Base-by-base conservation (phyloP, 2,888 invertebrate species). In the Drosophila mulleri region DNA sequence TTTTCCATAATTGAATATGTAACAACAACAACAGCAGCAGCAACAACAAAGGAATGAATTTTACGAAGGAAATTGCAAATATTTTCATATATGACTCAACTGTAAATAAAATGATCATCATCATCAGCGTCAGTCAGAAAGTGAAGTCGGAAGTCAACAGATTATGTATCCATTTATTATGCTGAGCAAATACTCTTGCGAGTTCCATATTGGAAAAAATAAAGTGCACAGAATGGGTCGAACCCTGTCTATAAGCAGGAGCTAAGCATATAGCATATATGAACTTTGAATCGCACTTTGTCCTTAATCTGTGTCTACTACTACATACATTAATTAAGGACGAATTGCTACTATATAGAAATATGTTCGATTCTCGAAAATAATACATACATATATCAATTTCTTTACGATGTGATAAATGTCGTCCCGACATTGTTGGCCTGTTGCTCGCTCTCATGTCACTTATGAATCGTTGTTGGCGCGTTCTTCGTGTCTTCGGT, bases 401-500 rank as follows among this genome's bases (percentile, higher is more conserved):
- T 29, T 50, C 18, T 5, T 18, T 14, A 18, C 8, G 14, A 14
- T 18, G 50, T 50, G 41, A 41, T 12, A 54, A 41, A 41, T 41
- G n/a, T 12, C n/a, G 26, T 16, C 3, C 16, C 16, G 8, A 7
- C 11, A 29, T 41, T 23, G n/a, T 16, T 57, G 23, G 35, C 57
- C 23, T 23, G 60, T 29, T 57, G 53, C 16, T 32, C 42, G 29
- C 16, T 52, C 47, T 20, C 32, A 45, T 50, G 48, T 53, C 61
- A 54, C 64, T 70, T 67, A 52, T 61, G 60, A 60, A 16, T 62
- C 73, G 32, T 8, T 45, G 29, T 41, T 32, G 23, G n/a, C 42
- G 56, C 58, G n/a, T 54, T 69, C 62, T 66, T 47, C 18, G 62
- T 29, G 78, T 78, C 78, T 78, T 73, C 73, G 61, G 32, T 74